Percentiles rank a stretch among this genome's conserved stretches.
These are phyloP conservation scores for Perca fluviatilis DNA, from an alignment of 2,113 vertebrate species.

Conservation along the genomic window DNA sequence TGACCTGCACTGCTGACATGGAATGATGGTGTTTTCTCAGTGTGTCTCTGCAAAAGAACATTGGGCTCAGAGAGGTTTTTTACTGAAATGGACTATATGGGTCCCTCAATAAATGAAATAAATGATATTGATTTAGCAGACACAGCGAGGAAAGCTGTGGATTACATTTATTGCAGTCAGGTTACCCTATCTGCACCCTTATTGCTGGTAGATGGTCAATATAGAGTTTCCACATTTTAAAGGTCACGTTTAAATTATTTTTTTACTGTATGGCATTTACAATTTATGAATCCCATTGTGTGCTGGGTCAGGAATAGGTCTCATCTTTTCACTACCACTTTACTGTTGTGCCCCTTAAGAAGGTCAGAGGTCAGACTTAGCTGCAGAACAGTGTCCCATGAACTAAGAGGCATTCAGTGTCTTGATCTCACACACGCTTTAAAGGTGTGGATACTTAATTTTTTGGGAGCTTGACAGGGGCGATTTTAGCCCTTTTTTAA, in stretches of 20 bases:
- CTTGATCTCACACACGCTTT: constrained; percentile 13
- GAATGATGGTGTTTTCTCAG: constrained; percentile 49
- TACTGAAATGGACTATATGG: constrained; percentile 31
- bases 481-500: too few species aligned
- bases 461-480: too few species aligned
- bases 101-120: constrained; percentile 47
- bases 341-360: constrained; percentile 1
- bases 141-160: constrained; percentile 27
- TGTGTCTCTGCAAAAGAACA: constrained; percentile 6
- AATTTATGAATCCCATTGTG: constrained; percentile 32
- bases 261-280: constrained; percentile 39
- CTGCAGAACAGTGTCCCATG: neutral
- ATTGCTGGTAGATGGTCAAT: constrained; percentile 18
- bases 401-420: neutral
- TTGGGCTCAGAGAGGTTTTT: constrained; percentile 37
- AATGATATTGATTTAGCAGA: constrained; percentile 66
- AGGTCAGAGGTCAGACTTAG: constrained; percentile 7
- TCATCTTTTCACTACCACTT: neutral
- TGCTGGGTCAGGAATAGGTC: constrained; percentile 1
- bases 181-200: constrained; percentile 27
- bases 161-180: constrained; percentile 51
- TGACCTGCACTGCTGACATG: constrained; percentile 38
- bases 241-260: constrained; percentile 51
- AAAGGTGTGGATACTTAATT: neutral
- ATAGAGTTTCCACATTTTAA: constrained; percentile 46